These are phyloP conservation scores for Mionectes macconnelli DNA, from an alignment of 2,113 vertebrate genomes.

Conservation along the genomic window DNA sequence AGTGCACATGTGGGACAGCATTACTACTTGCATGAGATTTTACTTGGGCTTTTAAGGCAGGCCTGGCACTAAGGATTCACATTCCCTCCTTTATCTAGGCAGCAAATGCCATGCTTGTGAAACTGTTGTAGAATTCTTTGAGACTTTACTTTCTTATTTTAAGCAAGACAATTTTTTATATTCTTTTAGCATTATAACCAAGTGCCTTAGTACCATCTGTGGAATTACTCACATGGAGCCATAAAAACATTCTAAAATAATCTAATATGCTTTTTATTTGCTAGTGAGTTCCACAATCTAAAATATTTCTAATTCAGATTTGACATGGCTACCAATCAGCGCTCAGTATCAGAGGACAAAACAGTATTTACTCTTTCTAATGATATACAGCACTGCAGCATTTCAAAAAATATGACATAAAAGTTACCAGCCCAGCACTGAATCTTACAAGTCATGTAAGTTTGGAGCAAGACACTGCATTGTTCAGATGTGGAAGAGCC, in stretches of 20 bases:
- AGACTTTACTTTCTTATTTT: slow-evolving; percentile 5
- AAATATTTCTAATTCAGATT: background rate
- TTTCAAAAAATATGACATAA: background rate
- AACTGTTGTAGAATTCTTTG: background rate
- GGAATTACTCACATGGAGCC: background rate
- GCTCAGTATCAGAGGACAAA: background rate
- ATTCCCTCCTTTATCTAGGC: background rate
- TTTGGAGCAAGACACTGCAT: background rate
- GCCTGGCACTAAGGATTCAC: background rate
- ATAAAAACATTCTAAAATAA: slow-evolving; percentile 35
- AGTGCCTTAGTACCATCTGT: slow-evolving; percentile 52
- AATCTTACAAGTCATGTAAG: background rate
- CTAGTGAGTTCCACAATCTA: background rate
- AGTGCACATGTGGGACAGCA: background rate
- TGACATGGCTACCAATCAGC: background rate
- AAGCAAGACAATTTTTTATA: slow-evolving; percentile 10
- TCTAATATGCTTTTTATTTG: slow-evolving; percentile 15
- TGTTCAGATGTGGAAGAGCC: background rate
- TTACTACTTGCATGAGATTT: background rate
- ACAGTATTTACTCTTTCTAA: background rate
- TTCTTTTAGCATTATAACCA: background rate
- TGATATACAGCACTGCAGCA: background rate
- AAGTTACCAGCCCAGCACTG: background rate
- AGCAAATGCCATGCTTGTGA: background rate
- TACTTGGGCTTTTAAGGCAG: background rate